These are phyloP conservation scores for Scelioninae gen. 2 DNA, from an alignment of 2,888 invertebrate species.

Conservation along the genomic window DNA sequence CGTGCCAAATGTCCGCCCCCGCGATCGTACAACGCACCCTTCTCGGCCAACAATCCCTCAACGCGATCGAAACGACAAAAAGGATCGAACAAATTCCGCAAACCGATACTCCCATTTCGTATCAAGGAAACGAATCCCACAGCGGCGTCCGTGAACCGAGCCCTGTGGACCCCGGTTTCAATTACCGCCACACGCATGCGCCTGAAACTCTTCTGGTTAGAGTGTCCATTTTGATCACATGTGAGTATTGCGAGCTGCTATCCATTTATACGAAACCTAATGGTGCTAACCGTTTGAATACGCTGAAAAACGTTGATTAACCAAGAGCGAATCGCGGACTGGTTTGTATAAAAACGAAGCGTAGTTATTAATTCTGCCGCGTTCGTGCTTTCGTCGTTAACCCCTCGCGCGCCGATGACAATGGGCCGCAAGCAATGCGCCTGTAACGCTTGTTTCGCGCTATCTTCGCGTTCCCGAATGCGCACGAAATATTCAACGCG, in stretches of 20 bases:
- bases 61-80: too few species aligned
- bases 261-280: constrained; percentile 70
- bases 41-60: too few species aligned
- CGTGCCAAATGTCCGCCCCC: too few species aligned
- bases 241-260: constrained; percentile 82
- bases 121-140: constrained; percentile 22
- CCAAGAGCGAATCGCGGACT: constrained; percentile 62
- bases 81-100: too few species aligned
- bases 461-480: constrained; percentile 75
- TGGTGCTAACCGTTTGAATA: constrained; percentile 66
- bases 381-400: constrained; percentile 9
- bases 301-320: constrained; percentile 59
- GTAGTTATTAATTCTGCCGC: constrained; percentile 23
- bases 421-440: constrained; percentile 69
- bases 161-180: constrained; percentile 69
- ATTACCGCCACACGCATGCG: constrained; percentile 83
- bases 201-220: constrained; percentile 86
- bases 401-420: constrained; percentile 63
- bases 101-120: too few species aligned
- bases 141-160: constrained; percentile 30
- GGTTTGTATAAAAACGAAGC: constrained; percentile 56
- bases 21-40: too few species aligned
- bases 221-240: constrained; percentile 93
- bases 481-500: constrained; percentile 50
- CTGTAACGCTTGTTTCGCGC: constrained; percentile 74